A percentile compares a stretch with the other conserved stretches of the same genome.
Conservation (phyloP, 1,140 invertebrate species). For the Pararge aegeria region DNA sequence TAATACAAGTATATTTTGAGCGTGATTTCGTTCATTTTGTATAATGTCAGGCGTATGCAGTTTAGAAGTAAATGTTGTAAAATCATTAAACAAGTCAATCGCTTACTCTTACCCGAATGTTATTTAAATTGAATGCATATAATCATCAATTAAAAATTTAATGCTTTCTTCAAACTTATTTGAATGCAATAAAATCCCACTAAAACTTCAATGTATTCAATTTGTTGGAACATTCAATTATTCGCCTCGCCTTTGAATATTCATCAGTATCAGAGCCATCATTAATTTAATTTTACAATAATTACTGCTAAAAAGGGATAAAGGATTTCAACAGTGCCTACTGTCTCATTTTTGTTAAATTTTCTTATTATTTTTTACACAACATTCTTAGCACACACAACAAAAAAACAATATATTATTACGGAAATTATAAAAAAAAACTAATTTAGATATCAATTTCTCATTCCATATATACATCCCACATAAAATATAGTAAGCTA, state of each 20-base stretch:
- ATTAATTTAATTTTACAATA: constrained; percentile 4
- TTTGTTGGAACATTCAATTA: neutral
- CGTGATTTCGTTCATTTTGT: constrained; percentile 4
- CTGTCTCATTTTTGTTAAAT: neutral
- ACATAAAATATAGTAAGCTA: constrained; percentile 60
- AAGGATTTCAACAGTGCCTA: constrained; percentile 1
- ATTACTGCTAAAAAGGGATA: neutral
- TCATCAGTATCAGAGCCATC: neutral
- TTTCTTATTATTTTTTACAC: neutral
- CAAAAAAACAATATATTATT: neutral
- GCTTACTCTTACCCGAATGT: neutral
- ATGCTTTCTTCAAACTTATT: neutral
- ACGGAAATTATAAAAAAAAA: neutral
- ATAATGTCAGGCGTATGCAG: neutral
- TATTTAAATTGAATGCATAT: neutral
- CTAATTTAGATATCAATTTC: neutral
- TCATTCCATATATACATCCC: constrained; percentile 40
- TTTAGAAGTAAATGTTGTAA: constrained; percentile 6
- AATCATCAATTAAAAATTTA: neutral
- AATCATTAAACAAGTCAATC: neutral
- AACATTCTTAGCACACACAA: neutral
- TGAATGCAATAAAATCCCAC: neutral
- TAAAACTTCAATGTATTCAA: neutral
- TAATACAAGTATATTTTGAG: constrained; percentile 18
- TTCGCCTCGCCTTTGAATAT: neutral